phyloP scores from a whole-genome alignment of 2,113 vertebrate genomes.

The Narcine bancroftii region DNA sequence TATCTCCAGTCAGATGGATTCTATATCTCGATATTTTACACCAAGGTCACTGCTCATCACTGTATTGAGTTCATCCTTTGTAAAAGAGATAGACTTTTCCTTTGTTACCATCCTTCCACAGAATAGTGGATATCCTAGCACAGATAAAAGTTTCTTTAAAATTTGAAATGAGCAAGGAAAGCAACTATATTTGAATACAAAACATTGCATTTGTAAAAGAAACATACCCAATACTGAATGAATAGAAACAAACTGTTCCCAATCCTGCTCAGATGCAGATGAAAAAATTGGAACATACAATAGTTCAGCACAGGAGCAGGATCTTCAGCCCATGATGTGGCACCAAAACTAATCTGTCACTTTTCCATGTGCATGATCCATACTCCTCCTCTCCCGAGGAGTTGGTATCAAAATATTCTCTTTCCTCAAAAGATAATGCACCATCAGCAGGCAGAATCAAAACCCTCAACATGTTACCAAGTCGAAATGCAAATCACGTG shows the following conservation, averaged over 20 bases:
- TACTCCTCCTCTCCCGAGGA: background rate
- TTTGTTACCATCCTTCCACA: no score
- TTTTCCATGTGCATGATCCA: no score
- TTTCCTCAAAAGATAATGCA: background rate
- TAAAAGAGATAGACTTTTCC: no score
- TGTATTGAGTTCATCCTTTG: no score
- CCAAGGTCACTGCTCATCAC: no score
- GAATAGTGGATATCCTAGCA: background rate
- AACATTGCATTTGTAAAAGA: background rate
- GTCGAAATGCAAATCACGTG: background rate
- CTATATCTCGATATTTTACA: no score
- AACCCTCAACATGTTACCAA: background rate
- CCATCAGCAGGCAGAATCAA: background rate
- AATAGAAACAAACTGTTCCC: background rate
- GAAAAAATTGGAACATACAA: no score
- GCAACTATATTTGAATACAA: background rate
- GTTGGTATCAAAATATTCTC: background rate
- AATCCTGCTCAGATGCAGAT: background rate
- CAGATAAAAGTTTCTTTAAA: background rate
- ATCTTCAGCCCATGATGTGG: no score
- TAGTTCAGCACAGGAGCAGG: no score
- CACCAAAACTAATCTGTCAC: no score
- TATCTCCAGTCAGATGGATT: no score
- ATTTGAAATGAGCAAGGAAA: background rate
- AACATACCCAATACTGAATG: background rate